Conservation (phyloP, 1,140 invertebrate species). For the Macrobrachium nipponense region DNA sequence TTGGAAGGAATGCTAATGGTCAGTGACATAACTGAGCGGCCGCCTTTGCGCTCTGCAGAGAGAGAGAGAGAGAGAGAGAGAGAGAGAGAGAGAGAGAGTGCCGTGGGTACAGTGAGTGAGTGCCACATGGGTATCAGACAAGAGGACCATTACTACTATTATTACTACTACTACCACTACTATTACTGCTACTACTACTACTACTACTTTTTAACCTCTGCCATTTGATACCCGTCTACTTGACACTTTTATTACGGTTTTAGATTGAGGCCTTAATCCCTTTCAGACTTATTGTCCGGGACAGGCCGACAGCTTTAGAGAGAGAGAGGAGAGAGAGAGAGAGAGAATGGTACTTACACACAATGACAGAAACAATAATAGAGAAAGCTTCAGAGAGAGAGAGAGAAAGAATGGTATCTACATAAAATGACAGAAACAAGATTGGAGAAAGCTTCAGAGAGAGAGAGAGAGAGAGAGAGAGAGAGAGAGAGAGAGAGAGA, state of each 20-base stretch:
- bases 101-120: too few species aligned
- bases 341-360: background rate
- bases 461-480: constrained; percentile 22
- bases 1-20: too few species aligned
- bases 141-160: background rate
- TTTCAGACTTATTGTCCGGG: background rate
- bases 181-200: background rate
- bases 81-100: too few species aligned
- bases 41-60: too few species aligned
- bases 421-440: too few species aligned
- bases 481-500: background rate
- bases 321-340: constrained; percentile 23
- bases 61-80: too few species aligned
- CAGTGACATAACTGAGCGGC: too few species aligned
- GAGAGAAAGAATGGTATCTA: background rate
- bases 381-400: constrained; percentile 1
- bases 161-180: background rate
- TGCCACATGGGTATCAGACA: background rate
- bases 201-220: background rate
- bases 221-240: background rate
- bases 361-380: too few species aligned
- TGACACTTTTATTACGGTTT: background rate
- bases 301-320: constrained; percentile 3
- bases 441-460: background rate
- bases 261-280: background rate